Conservation (phyloP, 35 echinoderm and acorn worm genomes). For the Apostichopus japonicus region DNA sequence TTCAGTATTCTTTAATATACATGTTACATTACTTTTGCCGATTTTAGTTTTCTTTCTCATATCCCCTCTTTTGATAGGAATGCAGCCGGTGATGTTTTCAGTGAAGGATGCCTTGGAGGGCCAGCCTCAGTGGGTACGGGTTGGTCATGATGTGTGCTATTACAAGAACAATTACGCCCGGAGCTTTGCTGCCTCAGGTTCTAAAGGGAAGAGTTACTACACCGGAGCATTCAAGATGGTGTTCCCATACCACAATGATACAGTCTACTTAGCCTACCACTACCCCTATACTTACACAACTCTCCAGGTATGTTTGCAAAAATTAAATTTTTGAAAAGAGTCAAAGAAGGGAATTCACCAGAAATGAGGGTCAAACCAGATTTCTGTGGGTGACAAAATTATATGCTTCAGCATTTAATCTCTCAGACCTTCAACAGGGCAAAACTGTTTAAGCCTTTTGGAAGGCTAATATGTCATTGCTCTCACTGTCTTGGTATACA, state of each 20-base stretch:
- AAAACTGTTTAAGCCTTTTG: too few relatives aligned
- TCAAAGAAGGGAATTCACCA: too few relatives aligned
- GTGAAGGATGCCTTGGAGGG: constrained; percentile 91
- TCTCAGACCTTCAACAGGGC: too few relatives aligned
- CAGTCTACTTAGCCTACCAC: constrained; percentile 94
- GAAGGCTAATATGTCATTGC: too few relatives aligned
- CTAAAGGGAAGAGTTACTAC: constrained; percentile 96
- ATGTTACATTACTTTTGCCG: too few relatives aligned
- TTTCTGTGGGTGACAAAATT: too few relatives aligned
- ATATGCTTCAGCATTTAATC: too few relatives aligned
- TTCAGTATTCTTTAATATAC: too few relatives aligned
- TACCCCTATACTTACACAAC: constrained; percentile 94
- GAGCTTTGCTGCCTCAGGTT: constrained; percentile 82
- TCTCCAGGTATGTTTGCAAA: constrained; percentile 71
- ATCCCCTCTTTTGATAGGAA: constrained; percentile 51
- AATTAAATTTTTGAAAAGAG: too few relatives aligned
- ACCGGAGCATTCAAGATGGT: constrained; percentile 72
- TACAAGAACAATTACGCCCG: constrained; percentile 98
- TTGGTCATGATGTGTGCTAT: constrained; percentile 84
- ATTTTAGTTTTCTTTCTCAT: too few relatives aligned
- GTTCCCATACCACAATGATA: constrained; percentile 90
- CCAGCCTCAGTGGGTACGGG: constrained; percentile 70
- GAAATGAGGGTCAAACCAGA: too few relatives aligned
- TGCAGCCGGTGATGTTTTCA: constrained; percentile 98
- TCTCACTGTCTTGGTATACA: too few relatives aligned